Conservation (phyloP, 2,113 vertebrate genomes). For the Phainopepla nitens region DNA sequence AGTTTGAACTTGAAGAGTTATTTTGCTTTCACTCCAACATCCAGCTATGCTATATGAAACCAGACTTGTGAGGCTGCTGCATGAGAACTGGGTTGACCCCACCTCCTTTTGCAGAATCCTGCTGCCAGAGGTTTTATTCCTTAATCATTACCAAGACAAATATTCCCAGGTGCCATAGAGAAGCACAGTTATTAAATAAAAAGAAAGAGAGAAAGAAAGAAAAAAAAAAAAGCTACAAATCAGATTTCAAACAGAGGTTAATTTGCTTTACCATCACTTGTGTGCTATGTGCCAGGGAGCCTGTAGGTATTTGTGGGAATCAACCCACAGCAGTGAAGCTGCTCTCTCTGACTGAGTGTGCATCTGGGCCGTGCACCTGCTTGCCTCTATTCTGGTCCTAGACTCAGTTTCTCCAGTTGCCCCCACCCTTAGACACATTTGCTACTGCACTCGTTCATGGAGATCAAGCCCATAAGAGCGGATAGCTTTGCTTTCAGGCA, state of each 20-base stretch:
- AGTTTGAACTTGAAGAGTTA: slow-evolving; percentile 32
- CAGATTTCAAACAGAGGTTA: background rate
- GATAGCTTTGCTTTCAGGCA: background rate
- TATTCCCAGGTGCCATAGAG: background rate
- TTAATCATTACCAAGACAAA: background rate
- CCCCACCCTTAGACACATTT: accelerated
- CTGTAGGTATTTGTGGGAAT: background rate
- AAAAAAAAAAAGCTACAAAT: background rate
- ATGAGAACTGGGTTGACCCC: background rate
- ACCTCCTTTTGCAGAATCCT: background rate
- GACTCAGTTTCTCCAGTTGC: background rate
- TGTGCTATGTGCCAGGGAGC: background rate
- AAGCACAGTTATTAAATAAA: background rate
- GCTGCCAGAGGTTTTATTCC: background rate
- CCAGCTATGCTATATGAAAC: background rate
- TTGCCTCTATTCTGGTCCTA: background rate
- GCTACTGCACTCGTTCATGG: background rate
- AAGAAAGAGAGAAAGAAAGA: background rate
- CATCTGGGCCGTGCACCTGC: background rate
- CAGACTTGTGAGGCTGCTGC: background rate
- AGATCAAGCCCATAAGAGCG: background rate
- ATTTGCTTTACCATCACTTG: background rate
- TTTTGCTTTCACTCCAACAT: background rate
- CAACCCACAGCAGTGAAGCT: background rate
- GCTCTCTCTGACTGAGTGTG: background rate